phyloP scores from a whole-genome alignment of 2,888 invertebrate genomes.

The Megalurothrips usitatus region DNA sequence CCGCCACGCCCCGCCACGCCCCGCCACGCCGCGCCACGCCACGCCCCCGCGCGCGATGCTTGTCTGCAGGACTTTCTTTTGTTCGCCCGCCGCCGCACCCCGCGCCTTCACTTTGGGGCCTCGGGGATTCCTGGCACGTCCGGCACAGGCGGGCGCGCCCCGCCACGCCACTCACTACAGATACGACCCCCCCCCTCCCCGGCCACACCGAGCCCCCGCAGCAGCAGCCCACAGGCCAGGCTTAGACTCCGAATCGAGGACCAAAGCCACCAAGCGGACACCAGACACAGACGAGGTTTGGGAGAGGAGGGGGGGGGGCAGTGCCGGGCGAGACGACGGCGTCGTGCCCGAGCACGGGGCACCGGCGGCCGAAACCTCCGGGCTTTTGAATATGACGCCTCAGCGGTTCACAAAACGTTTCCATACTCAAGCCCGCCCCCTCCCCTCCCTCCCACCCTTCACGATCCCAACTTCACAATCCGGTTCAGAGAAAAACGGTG shows the following conservation, averaged over 20 bases:
- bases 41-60: neutral
- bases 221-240: too few relatives aligned
- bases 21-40: neutral
- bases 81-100: neutral
- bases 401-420: too few relatives aligned
- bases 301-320: neutral
- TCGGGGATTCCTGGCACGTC: slow-evolving; percentile 19
- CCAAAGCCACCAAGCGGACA: neutral
- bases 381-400: too few relatives aligned
- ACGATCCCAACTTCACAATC: too few relatives aligned
- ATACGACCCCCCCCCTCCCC: neutral
- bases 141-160: neutral
- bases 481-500: too few relatives aligned
- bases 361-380: neutral
- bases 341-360: too few relatives aligned
- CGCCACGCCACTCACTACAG: slow-evolving; percentile 8
- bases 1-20: neutral
- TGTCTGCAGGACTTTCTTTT: slow-evolving; percentile 23
- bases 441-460: too few relatives aligned
- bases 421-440: too few relatives aligned
- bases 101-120: neutral
- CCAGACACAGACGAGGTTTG: neutral
- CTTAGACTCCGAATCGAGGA: too few relatives aligned
- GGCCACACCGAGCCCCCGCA: too few relatives aligned
- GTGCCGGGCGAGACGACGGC: neutral